phyloP scores from a whole-genome alignment of 2,797 vertebrate genomes.

The Apogon talboti region DNA sequence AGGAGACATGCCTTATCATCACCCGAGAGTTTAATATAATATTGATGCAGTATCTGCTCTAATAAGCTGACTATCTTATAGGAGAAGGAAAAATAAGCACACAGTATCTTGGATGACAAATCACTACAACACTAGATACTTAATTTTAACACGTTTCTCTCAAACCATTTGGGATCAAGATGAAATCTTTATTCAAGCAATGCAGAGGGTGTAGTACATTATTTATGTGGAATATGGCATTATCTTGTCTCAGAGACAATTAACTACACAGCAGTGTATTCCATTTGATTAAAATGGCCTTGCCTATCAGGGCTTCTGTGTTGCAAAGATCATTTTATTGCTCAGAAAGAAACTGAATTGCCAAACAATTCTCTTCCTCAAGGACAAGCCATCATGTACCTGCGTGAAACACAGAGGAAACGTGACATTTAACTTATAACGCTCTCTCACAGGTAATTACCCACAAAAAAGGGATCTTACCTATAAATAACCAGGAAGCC shows the following conservation, averaged over 20 bases:
- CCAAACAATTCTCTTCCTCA: constrained; percentile 27
- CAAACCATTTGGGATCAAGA: constrained; percentile 46
- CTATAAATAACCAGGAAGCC: constrained; percentile 1
- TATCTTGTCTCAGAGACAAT: constrained; percentile 44
- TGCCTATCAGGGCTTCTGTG: constrained; percentile 34
- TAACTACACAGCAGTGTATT: constrained; percentile 41
- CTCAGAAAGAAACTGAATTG: constrained; percentile 23
- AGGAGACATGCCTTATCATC: neutral
- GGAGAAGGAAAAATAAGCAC: neutral
- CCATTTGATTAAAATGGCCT: constrained; percentile 54
- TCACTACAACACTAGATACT: constrained; percentile 26
- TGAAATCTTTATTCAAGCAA: constrained; percentile 46
- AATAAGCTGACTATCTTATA: constrained; percentile 5
- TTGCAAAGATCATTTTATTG: constrained; percentile 45
- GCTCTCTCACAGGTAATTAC: neutral
- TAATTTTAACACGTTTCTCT: constrained; percentile 32
- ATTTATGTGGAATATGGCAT: constrained; percentile 69
- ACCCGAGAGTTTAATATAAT: neutral
- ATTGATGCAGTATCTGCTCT: neutral
- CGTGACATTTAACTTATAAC: neutral
- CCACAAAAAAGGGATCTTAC: neutral
- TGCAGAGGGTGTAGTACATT: constrained; percentile 62
- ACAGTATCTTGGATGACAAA: constrained; percentile 17
- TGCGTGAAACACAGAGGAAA: neutral
- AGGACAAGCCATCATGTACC: constrained; percentile 17